Evolutionary conservation across 2,797 vertebrate genomes (phyloP).

Genomic region (Bradypus variegatus): DNA sequence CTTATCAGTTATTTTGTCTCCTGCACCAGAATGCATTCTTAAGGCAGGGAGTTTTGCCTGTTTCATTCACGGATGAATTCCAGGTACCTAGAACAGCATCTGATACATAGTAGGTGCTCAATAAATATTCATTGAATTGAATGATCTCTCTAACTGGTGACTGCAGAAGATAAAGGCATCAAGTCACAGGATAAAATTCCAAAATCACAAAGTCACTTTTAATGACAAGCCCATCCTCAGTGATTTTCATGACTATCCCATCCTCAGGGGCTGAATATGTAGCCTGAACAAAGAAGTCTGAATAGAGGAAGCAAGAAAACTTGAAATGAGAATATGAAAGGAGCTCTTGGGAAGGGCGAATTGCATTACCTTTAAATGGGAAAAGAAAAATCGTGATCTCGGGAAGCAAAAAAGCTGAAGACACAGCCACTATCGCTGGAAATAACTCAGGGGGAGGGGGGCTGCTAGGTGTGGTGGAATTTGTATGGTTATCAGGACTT

Average conservation of each 20-base stretch:
- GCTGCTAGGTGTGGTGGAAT: neutral
- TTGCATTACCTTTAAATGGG: slow-evolving; percentile 16
- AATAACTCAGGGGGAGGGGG: neutral
- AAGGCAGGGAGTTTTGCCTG: neutral
- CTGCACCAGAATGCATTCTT: neutral
- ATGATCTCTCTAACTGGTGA: neutral
- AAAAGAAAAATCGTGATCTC: neutral
- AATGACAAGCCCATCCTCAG: neutral
- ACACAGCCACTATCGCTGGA: neutral
- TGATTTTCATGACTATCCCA: neutral
- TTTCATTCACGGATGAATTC: neutral
- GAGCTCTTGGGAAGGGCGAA: slow-evolving; percentile 16
- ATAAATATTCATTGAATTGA: neutral
- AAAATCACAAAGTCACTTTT: neutral
- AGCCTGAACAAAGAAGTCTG: slow-evolving; percentile 9
- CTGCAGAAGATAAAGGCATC: neutral
- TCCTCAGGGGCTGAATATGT: neutral
- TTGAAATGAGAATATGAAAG: slow-evolving; percentile 6
- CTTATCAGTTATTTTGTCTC: neutral
- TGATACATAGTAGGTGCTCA: neutral
- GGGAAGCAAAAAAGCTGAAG: slow-evolving; percentile 43
- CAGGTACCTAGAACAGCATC: neutral
- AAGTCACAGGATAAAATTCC: neutral
- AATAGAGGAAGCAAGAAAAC: neutral
- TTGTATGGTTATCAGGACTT: slow-evolving; percentile 1